phyloP scores from a whole-genome alignment of 2,888 invertebrate genomes.

The Agonum fuliginosum region DNA sequence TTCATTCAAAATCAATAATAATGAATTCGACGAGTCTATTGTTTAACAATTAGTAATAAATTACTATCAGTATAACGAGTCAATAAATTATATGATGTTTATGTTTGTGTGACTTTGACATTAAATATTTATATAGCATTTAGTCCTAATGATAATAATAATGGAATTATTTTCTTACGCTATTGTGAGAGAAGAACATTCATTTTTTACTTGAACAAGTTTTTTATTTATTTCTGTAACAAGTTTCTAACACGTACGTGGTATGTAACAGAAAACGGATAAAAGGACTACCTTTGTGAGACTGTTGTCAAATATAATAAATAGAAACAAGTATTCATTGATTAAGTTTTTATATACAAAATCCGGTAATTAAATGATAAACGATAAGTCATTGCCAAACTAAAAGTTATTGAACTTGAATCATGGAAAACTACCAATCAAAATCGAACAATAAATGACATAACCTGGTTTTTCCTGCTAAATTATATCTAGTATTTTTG shows the following conservation, averaged over 20 bases:
- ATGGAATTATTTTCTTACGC: neutral
- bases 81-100: neutral
- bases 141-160: neutral
- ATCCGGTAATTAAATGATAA: neutral
- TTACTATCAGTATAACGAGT: slow-evolving; percentile 4
- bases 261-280: too few species aligned
- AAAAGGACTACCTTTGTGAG: too few species aligned
- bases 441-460: neutral
- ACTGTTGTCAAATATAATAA: too few species aligned
- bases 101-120: slow-evolving; percentile 27
- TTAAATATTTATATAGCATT: slow-evolving; percentile 33
- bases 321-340: too few species aligned
- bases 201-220: neutral
- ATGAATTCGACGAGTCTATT: neutral
- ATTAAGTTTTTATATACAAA: neutral
- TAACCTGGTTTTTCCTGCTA: neutral
- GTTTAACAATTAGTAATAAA: slow-evolving; percentile 24
- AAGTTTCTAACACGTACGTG: neutral
- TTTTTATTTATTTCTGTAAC: neutral
- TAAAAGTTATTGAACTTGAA: slow-evolving; percentile 5
- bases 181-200: neutral
- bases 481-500: neutral
- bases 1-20: slow-evolving; percentile 16
- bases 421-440: slow-evolving; percentile 1
- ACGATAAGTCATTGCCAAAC: neutral